Evolutionary conservation across 2,113 vertebrate species (phyloP).

Genomic region (Taurulus bubalis): DNA sequence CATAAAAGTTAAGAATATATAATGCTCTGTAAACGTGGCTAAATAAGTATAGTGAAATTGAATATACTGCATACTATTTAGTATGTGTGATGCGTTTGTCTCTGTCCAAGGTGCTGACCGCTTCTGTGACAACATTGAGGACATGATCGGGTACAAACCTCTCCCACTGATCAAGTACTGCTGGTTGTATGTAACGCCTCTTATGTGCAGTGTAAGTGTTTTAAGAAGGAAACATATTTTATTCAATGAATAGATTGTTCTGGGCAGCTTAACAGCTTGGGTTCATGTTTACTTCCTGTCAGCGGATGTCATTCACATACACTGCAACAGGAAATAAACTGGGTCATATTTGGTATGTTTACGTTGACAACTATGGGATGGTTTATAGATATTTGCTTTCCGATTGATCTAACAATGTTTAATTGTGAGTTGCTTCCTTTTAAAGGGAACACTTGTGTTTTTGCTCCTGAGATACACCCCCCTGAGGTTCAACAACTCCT

Average conservation of each 20-base stretch:
- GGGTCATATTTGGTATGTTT: neutral
- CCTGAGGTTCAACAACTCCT: conserved; percentile 77
- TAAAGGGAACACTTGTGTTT: conserved; percentile 77
- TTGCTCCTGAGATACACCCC: conserved; percentile 75
- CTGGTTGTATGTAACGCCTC: conserved; percentile 76
- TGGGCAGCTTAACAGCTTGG: neutral
- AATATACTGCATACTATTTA: neutral
- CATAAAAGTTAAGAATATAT: neutral
- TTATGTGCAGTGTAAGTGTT: conserved; percentile 73
- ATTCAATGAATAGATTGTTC: neutral
- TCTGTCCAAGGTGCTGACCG: conserved; percentile 73
- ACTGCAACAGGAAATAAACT: neutral
- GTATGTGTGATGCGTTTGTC: neutral
- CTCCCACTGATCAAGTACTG: conserved; percentile 75
- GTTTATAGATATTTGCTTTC: neutral
- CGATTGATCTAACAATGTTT: neutral
- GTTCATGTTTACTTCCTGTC: neutral
- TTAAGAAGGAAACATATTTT: neutral
- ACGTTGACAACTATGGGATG: neutral
- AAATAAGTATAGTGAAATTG: neutral
- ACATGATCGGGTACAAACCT: conserved; percentile 83
- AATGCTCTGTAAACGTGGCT: neutral
- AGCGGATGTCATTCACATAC: neutral
- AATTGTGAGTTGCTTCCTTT: neutral
- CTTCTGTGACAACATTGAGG: conserved; percentile 78